Conservation (phyloP, 2,888 invertebrate species). For the Lasioglossum vierecki region DNA sequence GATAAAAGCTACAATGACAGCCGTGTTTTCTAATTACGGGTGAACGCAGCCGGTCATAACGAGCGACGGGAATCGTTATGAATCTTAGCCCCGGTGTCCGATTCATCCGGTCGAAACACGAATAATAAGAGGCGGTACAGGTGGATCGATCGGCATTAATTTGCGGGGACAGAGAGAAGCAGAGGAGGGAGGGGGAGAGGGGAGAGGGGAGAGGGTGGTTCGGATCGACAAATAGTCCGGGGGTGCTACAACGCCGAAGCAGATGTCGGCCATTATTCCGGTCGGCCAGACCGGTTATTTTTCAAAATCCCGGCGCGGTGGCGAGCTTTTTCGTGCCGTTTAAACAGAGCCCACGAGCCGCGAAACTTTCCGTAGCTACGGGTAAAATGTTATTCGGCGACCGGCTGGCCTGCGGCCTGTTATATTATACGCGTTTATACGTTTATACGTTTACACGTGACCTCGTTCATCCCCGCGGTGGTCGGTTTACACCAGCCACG, state of each 20-base stretch:
- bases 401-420: constrained; percentile 35
- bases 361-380: constrained; percentile 36
- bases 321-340: neutral
- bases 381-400: constrained; percentile 55
- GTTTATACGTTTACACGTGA: constrained; percentile 51
- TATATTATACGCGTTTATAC: constrained; percentile 53
- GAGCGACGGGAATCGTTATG: constrained; percentile 3
- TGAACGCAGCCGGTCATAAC: neutral
- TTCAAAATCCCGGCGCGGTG: constrained; percentile 22
- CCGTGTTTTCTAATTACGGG: constrained; percentile 48
- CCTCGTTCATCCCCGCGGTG: constrained; percentile 18
- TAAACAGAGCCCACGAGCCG: neutral
- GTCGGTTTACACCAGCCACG: constrained; percentile 58
- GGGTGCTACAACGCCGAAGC: constrained; percentile 10
- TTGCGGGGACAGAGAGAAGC: neutral
- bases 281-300: constrained; percentile 2
- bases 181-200: neutral
- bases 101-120: constrained; percentile 5
- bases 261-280: constrained; percentile 28
- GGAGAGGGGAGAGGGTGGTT: neutral
- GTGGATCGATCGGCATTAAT: neutral
- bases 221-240: constrained; percentile 23
- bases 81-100: constrained; percentile 26
- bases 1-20: constrained; percentile 37
- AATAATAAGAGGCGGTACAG: neutral